Evolutionary conservation across 2,113 vertebrate species (phyloP).

Genomic region (Electrona antarctica): DNA sequence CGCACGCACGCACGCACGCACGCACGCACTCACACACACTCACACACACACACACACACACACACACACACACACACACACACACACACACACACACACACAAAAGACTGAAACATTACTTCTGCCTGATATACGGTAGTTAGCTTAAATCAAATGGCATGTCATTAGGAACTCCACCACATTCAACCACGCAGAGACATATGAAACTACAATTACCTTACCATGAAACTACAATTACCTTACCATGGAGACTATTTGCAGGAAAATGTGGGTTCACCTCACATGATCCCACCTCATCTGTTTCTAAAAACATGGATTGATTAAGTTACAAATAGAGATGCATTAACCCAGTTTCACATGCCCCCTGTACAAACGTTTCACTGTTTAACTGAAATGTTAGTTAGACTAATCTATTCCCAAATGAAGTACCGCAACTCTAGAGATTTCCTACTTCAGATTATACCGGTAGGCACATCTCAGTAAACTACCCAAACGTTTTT

Average conservation of each 20-base stretch:
- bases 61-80: too few species aligned
- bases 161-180: constrained; percentile 18
- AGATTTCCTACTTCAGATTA: too few species aligned
- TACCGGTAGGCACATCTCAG: too few species aligned
- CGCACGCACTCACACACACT: too few species aligned
- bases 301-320: constrained; percentile 27
- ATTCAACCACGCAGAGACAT: constrained; percentile 13
- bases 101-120: constrained; percentile 1
- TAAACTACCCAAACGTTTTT: too few species aligned
- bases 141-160: constrained; percentile 25
- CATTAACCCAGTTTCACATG: background rate
- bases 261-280: constrained; percentile 33
- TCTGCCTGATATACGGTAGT: background rate
- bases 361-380: too few species aligned
- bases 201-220: constrained; percentile 25
- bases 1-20: too few species aligned
- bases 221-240: constrained; percentile 9
- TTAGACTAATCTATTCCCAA: background rate
- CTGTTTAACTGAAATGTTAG: background rate
- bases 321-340: constrained; percentile 9
- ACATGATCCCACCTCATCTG: constrained; percentile 21
- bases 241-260: constrained; percentile 72
- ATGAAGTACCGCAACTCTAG: background rate
- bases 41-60: too few species aligned
- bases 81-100: background rate